Evolutionary conservation across 2,797 vertebrate genomes (phyloP), one percentile per base, ranked within the genome.

Genomic region (Sarcoramphus papa): DNA sequence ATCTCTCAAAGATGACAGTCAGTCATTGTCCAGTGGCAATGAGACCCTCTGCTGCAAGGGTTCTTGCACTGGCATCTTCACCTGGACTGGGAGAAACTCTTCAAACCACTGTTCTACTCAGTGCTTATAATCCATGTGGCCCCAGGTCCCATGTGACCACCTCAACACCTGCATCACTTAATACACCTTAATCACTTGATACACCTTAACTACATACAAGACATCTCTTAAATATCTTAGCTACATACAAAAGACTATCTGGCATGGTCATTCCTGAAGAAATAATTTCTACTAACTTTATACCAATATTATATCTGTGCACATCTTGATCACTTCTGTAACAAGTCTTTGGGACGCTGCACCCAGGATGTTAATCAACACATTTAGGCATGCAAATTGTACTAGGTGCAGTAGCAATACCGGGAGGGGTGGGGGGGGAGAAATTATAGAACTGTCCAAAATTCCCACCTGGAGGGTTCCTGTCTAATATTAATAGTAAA

Each of bases 341-440:
- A 18, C 12, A 63, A 63, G 43, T 43, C 48, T 53, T 48, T 63
- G 31, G 22, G 41, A 33, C 19, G 23, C 25, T 43, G 48, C 27
- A 43, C 14, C 14, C 22, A 50, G 10, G 50, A 41, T 50, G 19
- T 33, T 62, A 56, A 37, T 43, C 10, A 54, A 64, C 28, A 65
- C 7, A 30, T 45, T 37, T 40, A 72, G 23, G 17, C 6, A 40
- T 40, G 14, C 5, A 51, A 56, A 72, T 57, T 78, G 10, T 13
- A 84, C 28, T 57, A 72, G 24, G 54, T 33, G 6, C 45, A 60
- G n/a, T n/a, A 47, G 15, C 14, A 47, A 31, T 21, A 19, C 21
- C 4, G 28, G 7, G 2, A 2, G 7, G 16, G 7, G 4, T 9
- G 4, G 4, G 6, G 6, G 6, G 13, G 17, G 4, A 57, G 12